Percentiles rank a stretch among this genome's conserved stretches.
Evolutionary conservation across 2,113 vertebrate genomes (phyloP).

Genomic region (Dermatemys mawii): DNA sequence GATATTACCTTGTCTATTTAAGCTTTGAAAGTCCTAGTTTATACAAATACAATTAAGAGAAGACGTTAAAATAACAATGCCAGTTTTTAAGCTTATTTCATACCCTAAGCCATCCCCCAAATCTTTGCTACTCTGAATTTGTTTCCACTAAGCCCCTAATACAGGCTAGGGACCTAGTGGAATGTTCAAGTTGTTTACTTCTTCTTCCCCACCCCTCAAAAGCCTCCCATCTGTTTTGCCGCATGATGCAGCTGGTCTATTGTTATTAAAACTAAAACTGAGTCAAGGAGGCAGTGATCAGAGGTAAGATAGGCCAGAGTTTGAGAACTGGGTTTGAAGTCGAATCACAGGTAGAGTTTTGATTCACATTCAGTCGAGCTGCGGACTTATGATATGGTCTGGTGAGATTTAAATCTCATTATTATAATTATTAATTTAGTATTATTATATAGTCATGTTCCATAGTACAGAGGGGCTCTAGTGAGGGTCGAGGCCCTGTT

Average conservation of each 20-base stretch:
- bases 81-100: neutral
- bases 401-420: neutral
- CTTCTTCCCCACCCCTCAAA: neutral
- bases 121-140: neutral
- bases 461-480: neutral
- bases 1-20: conserved; percentile 9
- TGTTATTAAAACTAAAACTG: neutral
- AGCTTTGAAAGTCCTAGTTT: conserved; percentile 19
- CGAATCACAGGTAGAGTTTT: rapidly evolving
- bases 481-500: neutral
- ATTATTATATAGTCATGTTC: neutral
- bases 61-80: conserved; percentile 13
- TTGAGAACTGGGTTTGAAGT: no score
- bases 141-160: conserved; percentile 4
- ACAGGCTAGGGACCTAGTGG: neutral
- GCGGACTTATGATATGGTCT: neutral
- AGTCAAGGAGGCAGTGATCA: no score
- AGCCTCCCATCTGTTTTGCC: neutral
- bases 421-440: neutral
- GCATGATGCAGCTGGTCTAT: neutral
- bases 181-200: neutral
- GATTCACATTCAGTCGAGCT: neutral
- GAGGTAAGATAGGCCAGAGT: no score
- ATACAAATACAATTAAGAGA: neutral
- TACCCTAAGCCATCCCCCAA: neutral